Evolutionary conservation across 2,113 vertebrate species (phyloP), one percentile per base, ranked within the genome.

Genomic region (Platanista minor): DNA sequence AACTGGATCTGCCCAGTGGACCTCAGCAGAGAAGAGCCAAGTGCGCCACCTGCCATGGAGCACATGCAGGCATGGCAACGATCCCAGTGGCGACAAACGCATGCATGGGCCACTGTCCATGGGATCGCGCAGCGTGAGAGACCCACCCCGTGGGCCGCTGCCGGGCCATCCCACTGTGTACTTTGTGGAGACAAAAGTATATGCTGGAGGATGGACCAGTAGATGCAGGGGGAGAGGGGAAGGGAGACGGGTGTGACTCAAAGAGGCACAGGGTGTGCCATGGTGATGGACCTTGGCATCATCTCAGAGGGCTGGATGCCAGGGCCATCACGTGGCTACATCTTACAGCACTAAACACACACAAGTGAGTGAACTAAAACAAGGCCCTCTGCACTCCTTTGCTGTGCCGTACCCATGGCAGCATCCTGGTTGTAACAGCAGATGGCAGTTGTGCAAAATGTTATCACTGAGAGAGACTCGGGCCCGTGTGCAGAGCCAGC

Each of bases 81-180:
- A 20, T 27, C 72, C 17, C 72, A 31, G 72, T 2, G 5, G 72
- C 29, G 29, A 18, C 72, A 11, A 15, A 0, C 1, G 29, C 15
- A 20, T 0, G 0, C 2, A 9, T 5, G 15, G 41, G 7, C 43
- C 43, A 2, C 29, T 3, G 17, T 49, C 8, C 27, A 0, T 5
- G 41, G 72, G 41, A 15, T 18, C 17, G 18, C 6, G 72, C 74
- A 9, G 0, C 74, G 20, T 52, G 52, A 17, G 15, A 52, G 52
- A 52, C 15, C 49, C 52, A 52, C 52, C 52, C 57, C 57, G 21
- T 5, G 3, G 59, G 59, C 59, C 59, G 12, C 59, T 27, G 59
- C 25, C 25, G 0, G 27, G 31, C 74, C 31, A 6, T 10, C 33
- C 31, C 75, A 0, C 75, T 2, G 6, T 2, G 11, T 8, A 2